These are phyloP conservation scores for Marcusenius ussheri DNA, from an alignment of 2,113 vertebrate species.

Conservation along the genomic window DNA sequence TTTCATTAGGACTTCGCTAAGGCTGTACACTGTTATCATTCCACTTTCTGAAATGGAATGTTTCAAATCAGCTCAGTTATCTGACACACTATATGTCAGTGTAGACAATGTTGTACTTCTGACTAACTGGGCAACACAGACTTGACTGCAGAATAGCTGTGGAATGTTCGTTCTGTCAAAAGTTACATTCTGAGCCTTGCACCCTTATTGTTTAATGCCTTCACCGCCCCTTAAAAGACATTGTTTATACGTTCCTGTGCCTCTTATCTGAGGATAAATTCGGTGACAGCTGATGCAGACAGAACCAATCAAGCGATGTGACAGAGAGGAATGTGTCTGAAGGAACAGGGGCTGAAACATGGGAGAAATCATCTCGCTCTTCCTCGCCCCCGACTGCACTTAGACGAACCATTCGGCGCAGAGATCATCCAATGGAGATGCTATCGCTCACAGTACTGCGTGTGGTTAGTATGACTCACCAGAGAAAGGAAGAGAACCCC, in stretches of 20 bases:
- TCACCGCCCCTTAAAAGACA: too few species aligned
- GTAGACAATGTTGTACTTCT: not conserved
- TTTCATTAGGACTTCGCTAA: constrained; percentile 45
- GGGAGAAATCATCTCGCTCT: not conserved
- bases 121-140: not conserved
- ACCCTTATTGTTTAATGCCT: not conserved
- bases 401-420: constrained; percentile 30
- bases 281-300: not conserved
- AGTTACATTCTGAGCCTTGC: not conserved
- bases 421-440: constrained; percentile 25
- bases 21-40: constrained; percentile 26
- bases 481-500: constrained; percentile 4
- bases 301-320: not conserved
- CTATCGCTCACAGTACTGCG: constrained; percentile 15
- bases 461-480: constrained; percentile 38
- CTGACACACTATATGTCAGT: not conserved
- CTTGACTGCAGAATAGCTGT: not conserved
- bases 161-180: not conserved
- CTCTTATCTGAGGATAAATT: not conserved
- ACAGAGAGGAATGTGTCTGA: not conserved
- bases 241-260: not conserved
- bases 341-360: not conserved
- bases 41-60: constrained; percentile 19
- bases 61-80: not conserved
- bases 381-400: not conserved